Evolutionary conservation across 2,888 invertebrate species (phyloP).

Genomic region (Plebejus melissa): DNA sequence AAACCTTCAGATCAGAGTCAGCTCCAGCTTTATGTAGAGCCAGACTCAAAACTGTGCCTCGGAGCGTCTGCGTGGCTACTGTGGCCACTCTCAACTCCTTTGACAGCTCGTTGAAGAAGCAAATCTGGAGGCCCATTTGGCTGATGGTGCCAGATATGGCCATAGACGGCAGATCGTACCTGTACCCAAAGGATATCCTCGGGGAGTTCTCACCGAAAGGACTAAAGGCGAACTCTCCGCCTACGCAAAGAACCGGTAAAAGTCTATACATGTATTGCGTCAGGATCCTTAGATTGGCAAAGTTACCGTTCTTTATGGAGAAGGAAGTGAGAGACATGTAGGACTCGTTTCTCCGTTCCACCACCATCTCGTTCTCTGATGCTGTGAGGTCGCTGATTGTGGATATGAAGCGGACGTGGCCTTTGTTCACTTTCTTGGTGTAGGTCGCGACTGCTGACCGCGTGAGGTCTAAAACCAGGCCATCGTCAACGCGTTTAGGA

Average conservation of each 20-base stretch:
- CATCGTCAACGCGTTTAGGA: constrained; percentile 52
- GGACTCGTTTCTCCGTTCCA: constrained; percentile 58
- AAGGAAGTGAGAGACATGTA: constrained; percentile 54
- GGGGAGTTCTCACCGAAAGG: constrained; percentile 55
- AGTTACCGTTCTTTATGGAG: constrained; percentile 61
- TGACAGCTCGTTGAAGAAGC: constrained; percentile 60
- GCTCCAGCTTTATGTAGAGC: constrained; percentile 61
- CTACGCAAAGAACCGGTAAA: constrained; percentile 54
- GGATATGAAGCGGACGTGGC: constrained; percentile 60
- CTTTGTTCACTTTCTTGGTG: constrained; percentile 51
- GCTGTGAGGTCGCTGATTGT: constrained; percentile 64
- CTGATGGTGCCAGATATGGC: constrained; percentile 60
- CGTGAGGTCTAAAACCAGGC: constrained; percentile 56
- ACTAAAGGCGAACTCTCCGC: constrained; percentile 57
- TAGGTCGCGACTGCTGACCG: constrained; percentile 68
- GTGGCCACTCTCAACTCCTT: constrained; percentile 60
- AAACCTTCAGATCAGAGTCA: constrained; percentile 64
- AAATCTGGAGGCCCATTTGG: constrained; percentile 59
- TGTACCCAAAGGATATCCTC: constrained; percentile 59
- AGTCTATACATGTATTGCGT: constrained; percentile 65
- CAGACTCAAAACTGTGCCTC: constrained; percentile 54
- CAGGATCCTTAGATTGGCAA: constrained; percentile 55
- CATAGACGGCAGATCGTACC: constrained; percentile 54
- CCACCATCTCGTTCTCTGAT: constrained; percentile 62
- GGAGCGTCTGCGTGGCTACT: constrained; percentile 54